Evolutionary conservation across 2,888 invertebrate species (phyloP).

Genomic region (Priocnemis perturbator): DNA sequence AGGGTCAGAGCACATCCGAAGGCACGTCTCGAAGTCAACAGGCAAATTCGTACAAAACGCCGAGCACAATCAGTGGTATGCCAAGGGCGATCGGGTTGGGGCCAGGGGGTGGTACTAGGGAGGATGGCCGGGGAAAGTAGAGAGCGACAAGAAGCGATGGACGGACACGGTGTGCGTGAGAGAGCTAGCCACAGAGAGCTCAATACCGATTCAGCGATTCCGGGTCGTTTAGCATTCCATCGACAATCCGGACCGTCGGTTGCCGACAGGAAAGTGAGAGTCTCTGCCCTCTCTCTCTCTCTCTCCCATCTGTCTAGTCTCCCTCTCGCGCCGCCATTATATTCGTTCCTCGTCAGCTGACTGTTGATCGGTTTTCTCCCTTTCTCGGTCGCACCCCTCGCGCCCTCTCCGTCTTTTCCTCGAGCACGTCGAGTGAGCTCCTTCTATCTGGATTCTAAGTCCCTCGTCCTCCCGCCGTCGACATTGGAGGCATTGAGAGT

Average conservation of each 20-base stretch:
- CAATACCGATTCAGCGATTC: constrained; percentile 63
- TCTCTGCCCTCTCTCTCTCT: constrained; percentile 38
- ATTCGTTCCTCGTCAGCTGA: constrained; percentile 64
- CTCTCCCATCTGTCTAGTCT: constrained; percentile 27
- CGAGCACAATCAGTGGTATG: constrained; percentile 44
- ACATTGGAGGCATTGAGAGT: constrained; percentile 63
- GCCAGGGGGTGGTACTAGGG: constrained; percentile 29
- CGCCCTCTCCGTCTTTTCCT: constrained; percentile 26
- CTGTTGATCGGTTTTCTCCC: constrained; percentile 61
- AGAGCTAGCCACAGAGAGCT: constrained; percentile 35
- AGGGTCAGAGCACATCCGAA: neutral
- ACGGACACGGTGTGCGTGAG: neutral
- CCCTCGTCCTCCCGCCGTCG: constrained; percentile 40
- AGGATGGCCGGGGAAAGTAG: constrained; percentile 15
- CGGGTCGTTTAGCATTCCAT: constrained; percentile 65
- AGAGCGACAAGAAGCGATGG: constrained; percentile 6
- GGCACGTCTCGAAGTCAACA: constrained; percentile 46
- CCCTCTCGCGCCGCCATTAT: constrained; percentile 50
- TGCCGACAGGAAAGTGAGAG: constrained; percentile 63
- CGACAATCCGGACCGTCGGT: constrained; percentile 58
- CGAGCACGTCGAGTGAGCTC: constrained; percentile 16
- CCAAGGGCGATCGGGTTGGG: constrained; percentile 25
- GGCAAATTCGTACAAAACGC: constrained; percentile 53
- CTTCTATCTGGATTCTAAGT: constrained; percentile 31
- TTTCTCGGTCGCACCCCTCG: constrained; percentile 17